A percentile compares a stretch with the other conserved stretches of the same genome.
phyloP scores from a whole-genome alignment of 2,888 invertebrate species.

The Liposcelis brunnea region DNA sequence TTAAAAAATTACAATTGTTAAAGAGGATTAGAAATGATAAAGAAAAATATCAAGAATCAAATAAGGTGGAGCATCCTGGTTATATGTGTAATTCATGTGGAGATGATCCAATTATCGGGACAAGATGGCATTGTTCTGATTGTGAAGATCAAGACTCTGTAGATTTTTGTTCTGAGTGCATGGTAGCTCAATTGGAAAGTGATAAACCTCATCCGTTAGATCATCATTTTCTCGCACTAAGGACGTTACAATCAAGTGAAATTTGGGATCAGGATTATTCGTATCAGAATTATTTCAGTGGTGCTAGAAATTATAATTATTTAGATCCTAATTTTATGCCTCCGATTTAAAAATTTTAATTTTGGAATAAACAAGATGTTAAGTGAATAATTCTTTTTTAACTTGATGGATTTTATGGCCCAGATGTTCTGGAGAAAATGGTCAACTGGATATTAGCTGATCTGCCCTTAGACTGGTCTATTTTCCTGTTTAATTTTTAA shows the following conservation, averaged over 20 bases:
- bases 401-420: no score
- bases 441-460: no score
- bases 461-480: no score
- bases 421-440: no score
- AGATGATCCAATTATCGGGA: conserved; percentile 42
- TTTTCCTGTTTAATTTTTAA: no score
- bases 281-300: not conserved
- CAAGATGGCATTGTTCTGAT: conserved; percentile 50
- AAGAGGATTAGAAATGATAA: conserved; percentile 11
- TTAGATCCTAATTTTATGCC: conserved; percentile 18
- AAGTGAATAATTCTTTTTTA: no score
- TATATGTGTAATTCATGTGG: conserved; percentile 41
- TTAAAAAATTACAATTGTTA: conserved; percentile 12
- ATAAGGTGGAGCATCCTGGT: conserved; percentile 1
- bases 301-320: not conserved
- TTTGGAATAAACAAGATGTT: no score
- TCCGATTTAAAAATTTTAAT: no score
- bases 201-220: not conserved
- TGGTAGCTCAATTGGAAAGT: conserved; percentile 4
- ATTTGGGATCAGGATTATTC: not conserved
- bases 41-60: conserved; percentile 7
- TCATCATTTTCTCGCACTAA: not conserved
- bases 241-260: no score
- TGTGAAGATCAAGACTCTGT: conserved; percentile 34
- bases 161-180: conserved; percentile 31